Evolutionary conservation across 2,888 invertebrate genomes (phyloP), one percentile per base, ranked within the genome.

Genomic region (Tenodera sinensis): DNA sequence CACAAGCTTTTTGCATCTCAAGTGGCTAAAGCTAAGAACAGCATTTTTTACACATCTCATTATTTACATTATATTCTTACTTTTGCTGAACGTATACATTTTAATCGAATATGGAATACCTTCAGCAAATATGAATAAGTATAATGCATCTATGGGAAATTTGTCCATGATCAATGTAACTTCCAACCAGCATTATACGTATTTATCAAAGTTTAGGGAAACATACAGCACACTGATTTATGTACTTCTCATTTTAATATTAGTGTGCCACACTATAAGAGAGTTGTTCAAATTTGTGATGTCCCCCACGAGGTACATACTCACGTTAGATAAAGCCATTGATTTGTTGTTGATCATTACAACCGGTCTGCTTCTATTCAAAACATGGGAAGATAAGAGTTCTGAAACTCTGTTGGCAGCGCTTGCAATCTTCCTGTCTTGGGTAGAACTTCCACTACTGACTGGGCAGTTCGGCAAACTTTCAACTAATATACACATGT

Each of bases 401-500:
- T 27, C 71, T 30, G 30, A 54, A 28, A 87, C 28, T 25, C n/a
- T 87, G 1, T 87, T 87, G n/a, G 82, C 86, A 87, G 96, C 97
- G 0, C 93, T 97, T 30, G 96, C 96, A 0, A 96, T 97, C 90
- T 93, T 98, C 47, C 92, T 97, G 87, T 96, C 97, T 3, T 96
- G 97, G 83, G 95, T 96, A 91, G 97, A 97, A 92, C 93, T 97
- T 87, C 96, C 97, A 12, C 93, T 97, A 54, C 94, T 97, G 4
- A 96, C 97, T 83, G 97, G 97, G 0, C 96, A 97, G 90, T 96
- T 97, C 92, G 97, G 97, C 0, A 95, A 95, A 14, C 94, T 97
- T 91, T 97, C 97, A 3, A 97, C 97, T 14, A 96, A 97, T 91
- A 97, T 97, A 91, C 96, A 97, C 28, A 97, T 97, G 97, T 93